Evolutionary conservation across 2,113 vertebrate genomes (phyloP), one percentile per base, ranked within the genome.

Genomic region (Halichoerus grypus): DNA sequence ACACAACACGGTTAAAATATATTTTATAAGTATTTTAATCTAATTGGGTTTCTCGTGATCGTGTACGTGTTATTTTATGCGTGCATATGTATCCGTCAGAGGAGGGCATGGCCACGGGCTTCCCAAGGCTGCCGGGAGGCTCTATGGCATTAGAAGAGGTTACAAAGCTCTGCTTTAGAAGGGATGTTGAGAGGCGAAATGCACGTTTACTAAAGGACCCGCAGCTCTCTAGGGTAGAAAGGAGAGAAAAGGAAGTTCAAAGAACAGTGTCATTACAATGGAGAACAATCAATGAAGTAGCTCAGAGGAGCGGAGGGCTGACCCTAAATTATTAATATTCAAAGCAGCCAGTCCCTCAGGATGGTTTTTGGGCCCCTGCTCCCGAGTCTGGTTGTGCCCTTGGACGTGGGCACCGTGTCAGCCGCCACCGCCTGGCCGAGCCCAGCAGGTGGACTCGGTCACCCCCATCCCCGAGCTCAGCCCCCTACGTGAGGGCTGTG

Each of bases 401-500:
- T 7, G 19, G 9, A 7, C 4, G 0, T 57, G 31, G 74, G 28
- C 10, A 2, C 61, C 0, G 0, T 33, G 26, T 14, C 46, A 16
- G 22, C 57, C 57, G 18, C 36, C n/a, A 24, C 9, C 33, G 3
- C 33, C 9, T 0, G 2, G 46, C 76, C 0, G 1, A 19, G 1
- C 26, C 49, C 26, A 1, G 3, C n/a, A 10, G 18, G 63, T 4
- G 19, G n/a, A 16, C 1, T 19, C 8, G 14, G 8, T 0, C 0
- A 16, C 21, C 53, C 61, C 11, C 0, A 0, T 7, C 39, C 11
- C 7, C 0, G 8, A 0, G 1, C 21, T 5, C 24, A 1, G 28
- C 49, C 18, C 5, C 59, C 1, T 2, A 1, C 1, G 21, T 2
- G 53, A 31, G 5, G 4, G 6, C 13, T 22, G 36, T 22, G 24